Conservation (phyloP, 1,140 invertebrate species). For the Cyclina sinensis region DNA sequence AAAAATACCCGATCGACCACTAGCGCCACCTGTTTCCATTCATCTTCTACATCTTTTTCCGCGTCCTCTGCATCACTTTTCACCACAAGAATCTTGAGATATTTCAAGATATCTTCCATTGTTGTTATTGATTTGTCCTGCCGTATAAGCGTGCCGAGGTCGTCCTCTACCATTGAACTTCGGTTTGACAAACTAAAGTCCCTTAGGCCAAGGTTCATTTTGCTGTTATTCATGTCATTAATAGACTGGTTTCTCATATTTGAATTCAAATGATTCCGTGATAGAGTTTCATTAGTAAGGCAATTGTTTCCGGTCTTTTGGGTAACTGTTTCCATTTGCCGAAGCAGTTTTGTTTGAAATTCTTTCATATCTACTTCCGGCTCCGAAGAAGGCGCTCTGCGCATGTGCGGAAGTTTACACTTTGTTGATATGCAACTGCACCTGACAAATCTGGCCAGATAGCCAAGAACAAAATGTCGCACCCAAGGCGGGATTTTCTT, state of each 20-base stretch:
- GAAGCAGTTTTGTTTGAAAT: conserved; percentile 33
- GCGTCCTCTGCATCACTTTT: conserved; percentile 75
- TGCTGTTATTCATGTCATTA: conserved; percentile 47
- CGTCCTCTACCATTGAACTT: conserved; percentile 51
- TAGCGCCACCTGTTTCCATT: conserved; percentile 99
- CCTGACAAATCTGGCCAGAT: conserved; percentile 69
- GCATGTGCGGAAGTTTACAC: neutral
- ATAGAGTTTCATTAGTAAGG: conserved; percentile 3
- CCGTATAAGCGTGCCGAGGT: conserved; percentile 4
- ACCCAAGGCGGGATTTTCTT: conserved; percentile 79
- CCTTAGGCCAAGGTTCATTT: conserved; percentile 54
- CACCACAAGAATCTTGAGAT: conserved; percentile 72
- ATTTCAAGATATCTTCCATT: conserved; percentile 74
- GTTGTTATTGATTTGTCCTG: conserved; percentile 63
- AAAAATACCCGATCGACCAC: conserved; percentile 99
- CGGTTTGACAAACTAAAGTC: conserved; percentile 56
- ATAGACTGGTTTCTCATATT: conserved; percentile 10
- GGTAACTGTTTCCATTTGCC: conserved; percentile 64
- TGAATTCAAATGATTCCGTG: conserved; percentile 39
- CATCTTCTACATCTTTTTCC: conserved; percentile 86
- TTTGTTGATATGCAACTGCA: conserved; percentile 63
- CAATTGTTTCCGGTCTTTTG: conserved; percentile 22
- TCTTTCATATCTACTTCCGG: conserved; percentile 21
- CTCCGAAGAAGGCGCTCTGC: neutral
- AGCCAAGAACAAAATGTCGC: conserved; percentile 66